Conservation (phyloP, 2,797 vertebrate genomes). For the Allobates femoralis region DNA sequence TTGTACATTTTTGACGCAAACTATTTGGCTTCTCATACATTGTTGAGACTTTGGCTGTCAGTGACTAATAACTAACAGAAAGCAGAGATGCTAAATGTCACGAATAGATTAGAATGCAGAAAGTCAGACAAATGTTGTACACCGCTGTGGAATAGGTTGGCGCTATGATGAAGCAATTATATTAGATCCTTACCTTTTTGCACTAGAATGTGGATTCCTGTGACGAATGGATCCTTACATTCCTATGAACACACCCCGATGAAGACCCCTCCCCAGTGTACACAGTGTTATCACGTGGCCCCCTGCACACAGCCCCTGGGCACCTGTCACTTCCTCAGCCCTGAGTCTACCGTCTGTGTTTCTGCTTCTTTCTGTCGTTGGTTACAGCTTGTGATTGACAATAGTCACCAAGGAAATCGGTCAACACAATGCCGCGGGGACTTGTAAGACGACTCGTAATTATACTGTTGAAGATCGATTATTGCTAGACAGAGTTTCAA, state of each 20-base stretch:
- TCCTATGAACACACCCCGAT: not conserved
- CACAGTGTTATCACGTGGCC: not conserved
- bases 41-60: too few relatives aligned
- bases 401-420: slow-evolving; percentile 46
- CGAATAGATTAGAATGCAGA: too few relatives aligned
- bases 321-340: not conserved
- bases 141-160: too few relatives aligned
- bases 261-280: not conserved
- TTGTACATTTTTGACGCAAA: too few relatives aligned
- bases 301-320: not conserved
- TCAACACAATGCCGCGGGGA: slow-evolving; percentile 1
- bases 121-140: too few relatives aligned
- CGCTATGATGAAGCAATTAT: not conserved
- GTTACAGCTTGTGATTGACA: slow-evolving; percentile 8
- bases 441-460: not conserved
- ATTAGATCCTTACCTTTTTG: not conserved
- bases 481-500: not conserved
- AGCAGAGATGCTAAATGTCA: too few relatives aligned
- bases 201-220: not conserved
- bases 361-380: slow-evolving; percentile 1
- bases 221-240: not conserved
- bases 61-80: too few relatives aligned
- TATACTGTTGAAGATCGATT: not conserved
- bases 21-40: too few relatives aligned
- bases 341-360: not conserved